A percentile compares a stretch with the other conserved stretches of the same genome.
phyloP scores from a whole-genome alignment of 1,140 invertebrate species.

The Drosophila insularis region DNA sequence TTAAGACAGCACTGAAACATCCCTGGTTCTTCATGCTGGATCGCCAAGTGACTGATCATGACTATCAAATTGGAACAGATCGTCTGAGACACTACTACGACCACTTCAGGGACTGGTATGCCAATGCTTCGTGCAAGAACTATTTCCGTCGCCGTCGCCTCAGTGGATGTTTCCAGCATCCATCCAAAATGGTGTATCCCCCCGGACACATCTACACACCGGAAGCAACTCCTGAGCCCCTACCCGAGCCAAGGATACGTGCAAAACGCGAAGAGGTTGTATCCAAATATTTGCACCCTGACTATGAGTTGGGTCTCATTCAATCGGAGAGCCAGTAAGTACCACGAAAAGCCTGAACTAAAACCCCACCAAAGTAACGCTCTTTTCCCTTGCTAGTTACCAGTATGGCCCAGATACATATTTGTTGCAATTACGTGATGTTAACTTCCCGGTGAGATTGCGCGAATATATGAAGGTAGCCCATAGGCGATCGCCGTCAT shows the following conservation, averaged over 20 bases:
- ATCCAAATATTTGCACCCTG: constrained; percentile 89
- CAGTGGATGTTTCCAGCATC: constrained; percentile 92
- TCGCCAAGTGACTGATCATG: constrained; percentile 84
- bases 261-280: constrained; percentile 87
- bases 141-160: constrained; percentile 92
- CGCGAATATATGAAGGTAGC: constrained; percentile 97
- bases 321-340: constrained; percentile 94
- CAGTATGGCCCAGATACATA: constrained; percentile 98
- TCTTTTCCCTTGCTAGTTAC: constrained; percentile 87
- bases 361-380: neutral
- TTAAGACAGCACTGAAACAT: constrained; percentile 90
- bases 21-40: constrained; percentile 93
- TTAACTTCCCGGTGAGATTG: constrained; percentile 94
- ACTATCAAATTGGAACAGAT: constrained; percentile 89
- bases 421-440: constrained; percentile 94
- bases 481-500: constrained; percentile 87
- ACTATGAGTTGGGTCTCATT: constrained; percentile 91
- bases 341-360: neutral
- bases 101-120: constrained; percentile 92
- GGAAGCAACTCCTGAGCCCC: constrained; percentile 86
- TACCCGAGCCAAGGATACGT: constrained; percentile 83
- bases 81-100: constrained; percentile 90
- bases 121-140: constrained; percentile 92
- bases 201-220: constrained; percentile 91
- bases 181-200: constrained; percentile 97